Base-by-base conservation (phyloP, 1,140 invertebrate genomes). In the Calephelis nemesis region DNA sequence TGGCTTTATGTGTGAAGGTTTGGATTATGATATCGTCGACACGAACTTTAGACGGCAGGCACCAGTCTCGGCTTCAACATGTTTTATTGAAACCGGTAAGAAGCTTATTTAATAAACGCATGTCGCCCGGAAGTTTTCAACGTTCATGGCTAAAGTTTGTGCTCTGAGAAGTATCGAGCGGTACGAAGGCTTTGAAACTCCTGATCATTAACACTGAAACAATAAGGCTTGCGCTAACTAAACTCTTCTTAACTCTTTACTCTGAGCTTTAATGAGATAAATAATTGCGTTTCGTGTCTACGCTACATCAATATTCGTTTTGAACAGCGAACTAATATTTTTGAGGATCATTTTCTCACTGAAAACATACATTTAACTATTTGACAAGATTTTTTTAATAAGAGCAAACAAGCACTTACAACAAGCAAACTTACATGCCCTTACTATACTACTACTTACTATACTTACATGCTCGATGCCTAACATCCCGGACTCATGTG, bases 101-200 rank as follows among this genome's bases (percentile, higher is more conserved):
- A 60, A 60, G 54, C 5, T 60, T 60, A 60, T 60, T 60, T 60
- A 60, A 60, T 60, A 60, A 60, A 60, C 54, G 54, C 30, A 60
- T 60, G 54, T 60, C 11, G 54, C 30, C 30, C 11, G 54, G 30
- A 60, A 60, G 54, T n/a, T 60, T 60, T 7, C 5, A 40, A 7
- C 54, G 30, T 40, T 60, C 54, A 60, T n/a, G 54, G 12, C 5
- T 4, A 39, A 60, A 60, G 54, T 60, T 60, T 52, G 50, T 19
- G 12, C 19, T 11, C 19, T 9, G 50, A 9, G 19, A 58, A 58
- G 19, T 58, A 58, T 58, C 30, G 19, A 58, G 52, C 52, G 19
- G 30, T 45, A 5, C 42, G 19, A 4, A 58, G 52, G 52, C 50
- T 52, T 39, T 58, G 52, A 39, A 58, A 58, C 52, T 58, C 52